Evolutionary conservation across 2,888 invertebrate genomes (phyloP), one percentile per base, ranked within the genome.

Genomic region (Agrotis exclamationis): DNA sequence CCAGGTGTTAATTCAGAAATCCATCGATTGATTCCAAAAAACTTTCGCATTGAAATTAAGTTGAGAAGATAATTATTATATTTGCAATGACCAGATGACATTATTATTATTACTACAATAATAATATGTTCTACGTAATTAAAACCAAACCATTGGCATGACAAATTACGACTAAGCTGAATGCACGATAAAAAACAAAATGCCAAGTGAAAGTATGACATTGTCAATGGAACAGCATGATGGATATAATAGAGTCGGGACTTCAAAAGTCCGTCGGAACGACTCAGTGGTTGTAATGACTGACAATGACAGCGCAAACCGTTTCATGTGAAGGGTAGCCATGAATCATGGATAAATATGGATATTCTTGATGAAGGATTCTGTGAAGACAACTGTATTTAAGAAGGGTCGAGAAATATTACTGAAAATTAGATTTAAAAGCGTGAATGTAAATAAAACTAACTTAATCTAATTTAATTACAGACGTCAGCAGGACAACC

Each of bases 231-330:
- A 59, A 65, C 39, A 65, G 18, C 20, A 28, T 24, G 45, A 50
- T 47, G 28, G 22, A 54, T 45, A 71, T 63, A 72, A 62, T 24
- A 60, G 28, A 64, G 58, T 48, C 65, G 24, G 24, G 44, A 67
- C 72, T 72, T 64, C 60, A 72, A 66, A 67, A 72, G 64, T 70
- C 51, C 51, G 63, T 54, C 56, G 28, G 68, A 51, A 54, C 62
- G 63, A 76, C 47, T 44, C 54, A 58, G 50, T 24, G 58, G 57
- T 33, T 63, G 47, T 77, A 72, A 82, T 82, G 68, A 66, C 73
- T 77, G 82, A 73, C 82, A 77, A 63, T 82, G 82, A 82, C 73
- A 65, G 57, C 73, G 33, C 33, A 1, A 63, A 68, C 48, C 51
- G 54, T 65, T 72, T 68, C 60, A 65, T 44, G 47, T 53, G 58